Percentiles rank a stretch among this genome's conserved stretches.
These are phyloP conservation scores for Aporrectodea caliginosa DNA, from an alignment of 1,140 invertebrate genomes.

Conservation along the genomic window DNA sequence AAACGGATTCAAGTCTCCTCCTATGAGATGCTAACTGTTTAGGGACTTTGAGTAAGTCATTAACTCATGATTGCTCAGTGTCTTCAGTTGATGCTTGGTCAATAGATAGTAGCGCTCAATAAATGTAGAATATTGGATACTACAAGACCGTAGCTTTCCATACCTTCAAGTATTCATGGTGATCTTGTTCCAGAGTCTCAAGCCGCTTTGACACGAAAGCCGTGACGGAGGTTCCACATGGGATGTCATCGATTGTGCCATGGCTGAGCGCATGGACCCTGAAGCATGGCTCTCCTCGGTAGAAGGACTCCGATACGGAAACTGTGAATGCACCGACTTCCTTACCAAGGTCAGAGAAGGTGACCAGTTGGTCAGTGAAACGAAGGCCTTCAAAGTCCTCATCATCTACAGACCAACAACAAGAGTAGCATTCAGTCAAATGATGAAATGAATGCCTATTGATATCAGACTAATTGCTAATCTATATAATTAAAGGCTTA, in stretches of 20 bases:
- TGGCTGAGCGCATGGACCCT: slow-evolving; percentile 55
- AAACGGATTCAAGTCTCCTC: no score
- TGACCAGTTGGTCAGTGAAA: slow-evolving; percentile 53
- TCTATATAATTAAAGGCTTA: neutral
- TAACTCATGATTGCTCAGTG: no score
- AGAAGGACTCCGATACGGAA: slow-evolving; percentile 42
- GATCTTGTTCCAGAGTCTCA: slow-evolving; percentile 54
- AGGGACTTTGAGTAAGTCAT: no score
- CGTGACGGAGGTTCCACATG: slow-evolving; percentile 54
- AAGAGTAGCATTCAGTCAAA: neutral
- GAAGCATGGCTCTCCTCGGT: slow-evolving; percentile 48
- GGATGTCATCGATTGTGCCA: slow-evolving; percentile 52
- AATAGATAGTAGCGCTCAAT: no score
- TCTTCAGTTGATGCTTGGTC: no score
- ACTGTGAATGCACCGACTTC: slow-evolving; percentile 54
- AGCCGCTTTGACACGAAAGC: slow-evolving; percentile 50
- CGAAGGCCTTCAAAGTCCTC: slow-evolving; percentile 51
- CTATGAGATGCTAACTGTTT: no score
- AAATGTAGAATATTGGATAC: no score
- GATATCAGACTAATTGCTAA: neutral
- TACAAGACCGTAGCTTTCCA: no score
- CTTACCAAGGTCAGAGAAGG: slow-evolving; percentile 52
- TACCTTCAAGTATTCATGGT: slow-evolving; percentile 57
- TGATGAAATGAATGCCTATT: no score
- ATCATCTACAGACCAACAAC: slow-evolving; percentile 33